Evolutionary conservation across 2,797 vertebrate species (phyloP), one percentile per base, ranked within the genome.

Genomic region (Malacoctenus gilli): DNA sequence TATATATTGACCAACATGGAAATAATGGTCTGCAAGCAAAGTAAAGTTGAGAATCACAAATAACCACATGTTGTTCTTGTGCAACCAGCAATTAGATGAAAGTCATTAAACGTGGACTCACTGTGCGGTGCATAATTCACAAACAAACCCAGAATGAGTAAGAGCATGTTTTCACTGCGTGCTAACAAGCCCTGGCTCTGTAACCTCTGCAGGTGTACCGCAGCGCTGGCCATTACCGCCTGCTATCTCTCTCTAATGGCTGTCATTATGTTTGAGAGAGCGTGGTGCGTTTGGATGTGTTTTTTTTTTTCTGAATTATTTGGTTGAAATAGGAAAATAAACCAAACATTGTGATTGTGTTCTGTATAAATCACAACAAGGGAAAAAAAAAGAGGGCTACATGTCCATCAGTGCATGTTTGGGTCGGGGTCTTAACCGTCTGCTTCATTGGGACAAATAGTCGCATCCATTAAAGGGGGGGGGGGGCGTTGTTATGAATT

Each of bases 401-500:
- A 1, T 28, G 25, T 28, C n/a, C n/a, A n/a, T n/a, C 5, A 28
- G 25, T 5, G 9, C 5, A 28, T 28, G 25, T 28, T 28, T 28
- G n/a, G n/a, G n/a, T n/a, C n/a, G 3, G 16, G 10, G 2, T 56
- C 46, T 23, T 44, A 32, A 55, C 49, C 9, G 34, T 22, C 31
- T 6, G 13, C 19, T 19, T 48, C 6, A 3, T 25, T 31, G 31
- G 14, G 34, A 38, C 18, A 0, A 8, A 9, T 72, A 59, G 72
- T 61, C 47, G 48, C 44, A 49, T 68, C 10, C 5, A 21, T 4
- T 14, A 44, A 16, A 4, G 23, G 5, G 32, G 18, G 37, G 37
- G 22, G 13, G 22, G 4, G 22, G 28, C 5, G 28, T 2, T 2
- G 19, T 59, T 69, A 37, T 57, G 42, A 44, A 55, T 75, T 72